phyloP scores from a whole-genome alignment of 2,113 vertebrate species.

The Odobenus rosmarus region DNA sequence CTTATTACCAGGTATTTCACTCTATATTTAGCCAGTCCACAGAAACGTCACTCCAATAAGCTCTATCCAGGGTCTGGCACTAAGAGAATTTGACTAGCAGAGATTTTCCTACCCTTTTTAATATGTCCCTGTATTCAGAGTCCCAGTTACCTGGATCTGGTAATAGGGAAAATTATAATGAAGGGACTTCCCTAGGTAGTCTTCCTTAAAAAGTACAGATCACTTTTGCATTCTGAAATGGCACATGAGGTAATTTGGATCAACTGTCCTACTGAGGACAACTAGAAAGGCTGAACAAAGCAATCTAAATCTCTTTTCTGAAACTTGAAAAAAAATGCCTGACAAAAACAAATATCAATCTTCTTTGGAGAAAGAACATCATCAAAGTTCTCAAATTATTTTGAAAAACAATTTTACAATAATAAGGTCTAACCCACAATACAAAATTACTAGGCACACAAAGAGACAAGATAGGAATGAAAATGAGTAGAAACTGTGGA shows the following conservation, averaged over 20 bases:
- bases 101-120: background rate
- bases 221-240: background rate
- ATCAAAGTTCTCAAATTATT: constrained; percentile 45
- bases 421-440: background rate
- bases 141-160: background rate
- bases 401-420: constrained; percentile 38
- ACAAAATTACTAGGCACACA: constrained; percentile 14
- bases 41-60: background rate
- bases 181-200: background rate
- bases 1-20: background rate
- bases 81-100: background rate
- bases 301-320: constrained; percentile 32
- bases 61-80: background rate
- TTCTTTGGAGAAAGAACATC: background rate
- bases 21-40: background rate
- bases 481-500: background rate
- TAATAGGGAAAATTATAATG: background rate
- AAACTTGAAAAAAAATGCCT: background rate
- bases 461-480: background rate
- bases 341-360: background rate
- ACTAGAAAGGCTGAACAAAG: background rate
- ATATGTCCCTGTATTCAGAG: background rate
- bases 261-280: background rate
- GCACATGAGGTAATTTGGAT: background rate
- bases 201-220: background rate